Conservation (phyloP, 1,140 invertebrate genomes). For the Dysdera silvatica region DNA sequence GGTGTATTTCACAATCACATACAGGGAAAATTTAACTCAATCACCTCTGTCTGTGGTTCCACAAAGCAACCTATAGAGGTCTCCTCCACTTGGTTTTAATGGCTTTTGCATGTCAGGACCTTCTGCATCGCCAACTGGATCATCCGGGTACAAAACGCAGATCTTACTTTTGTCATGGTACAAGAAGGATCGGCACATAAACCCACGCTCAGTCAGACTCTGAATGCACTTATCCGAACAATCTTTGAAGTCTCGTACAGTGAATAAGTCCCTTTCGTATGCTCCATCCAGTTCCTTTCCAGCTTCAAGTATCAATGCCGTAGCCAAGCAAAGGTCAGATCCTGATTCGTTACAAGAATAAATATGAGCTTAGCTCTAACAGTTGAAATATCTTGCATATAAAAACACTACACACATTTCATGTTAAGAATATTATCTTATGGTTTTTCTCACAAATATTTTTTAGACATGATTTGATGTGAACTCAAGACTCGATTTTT, state of each 20-base stretch:
- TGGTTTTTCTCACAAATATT: too few relatives aligned
- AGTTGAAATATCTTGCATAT: too few relatives aligned
- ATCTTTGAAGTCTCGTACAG: conserved; percentile 32
- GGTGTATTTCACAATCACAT: too few relatives aligned
- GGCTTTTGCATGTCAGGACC: conserved; percentile 52
- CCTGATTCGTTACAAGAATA: conserved; percentile 11
- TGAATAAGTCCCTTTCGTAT: conserved; percentile 33
- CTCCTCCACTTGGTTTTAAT: conserved; percentile 33
- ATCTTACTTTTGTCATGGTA: conserved; percentile 75
- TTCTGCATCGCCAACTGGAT: conserved; percentile 41
- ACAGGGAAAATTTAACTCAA: too few relatives aligned
- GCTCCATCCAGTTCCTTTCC: conserved; percentile 35
- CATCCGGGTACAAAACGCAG: conserved; percentile 78
- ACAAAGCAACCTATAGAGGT: conserved; percentile 35
- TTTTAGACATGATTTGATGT: too few relatives aligned
- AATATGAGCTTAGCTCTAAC: not conserved
- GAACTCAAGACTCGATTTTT: too few relatives aligned
- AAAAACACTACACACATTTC: too few relatives aligned
- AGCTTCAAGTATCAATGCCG: conserved; percentile 34
- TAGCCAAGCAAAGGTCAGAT: conserved; percentile 34
- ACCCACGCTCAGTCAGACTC: conserved; percentile 33
- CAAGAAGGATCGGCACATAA: conserved; percentile 58
- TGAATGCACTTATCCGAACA: conserved; percentile 34
- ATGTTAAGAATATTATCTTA: too few relatives aligned
- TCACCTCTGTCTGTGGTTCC: conserved; percentile 39